Percentiles rank a stretch among this genome's conserved stretches.
Conservation (phyloP, 92 coral and sea anemone species). For the Micromussa lordhowensis region DNA sequence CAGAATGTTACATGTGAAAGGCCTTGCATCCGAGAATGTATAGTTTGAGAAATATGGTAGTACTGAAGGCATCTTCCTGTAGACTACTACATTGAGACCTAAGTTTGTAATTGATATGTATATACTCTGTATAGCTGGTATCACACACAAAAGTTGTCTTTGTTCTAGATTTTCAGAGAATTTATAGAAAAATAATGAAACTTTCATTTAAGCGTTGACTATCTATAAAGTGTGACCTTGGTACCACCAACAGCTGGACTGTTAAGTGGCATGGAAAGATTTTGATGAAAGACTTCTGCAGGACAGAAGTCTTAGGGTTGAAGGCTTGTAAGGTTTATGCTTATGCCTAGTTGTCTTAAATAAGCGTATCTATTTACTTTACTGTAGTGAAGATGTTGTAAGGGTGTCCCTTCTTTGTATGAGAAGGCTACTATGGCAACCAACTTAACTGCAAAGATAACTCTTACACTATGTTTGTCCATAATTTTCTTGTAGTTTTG, state of each 20-base stretch:
- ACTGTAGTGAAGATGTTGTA: background rate
- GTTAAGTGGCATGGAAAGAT: background rate
- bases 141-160: background rate
- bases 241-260: conserved; percentile 33
- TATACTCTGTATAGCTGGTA: conserved; percentile 16
- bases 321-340: background rate
- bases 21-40: background rate
- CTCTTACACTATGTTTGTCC: background rate
- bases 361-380: background rate
- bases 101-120: conserved; percentile 9
- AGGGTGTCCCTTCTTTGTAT: background rate
- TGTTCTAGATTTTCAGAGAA: background rate
- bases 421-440: background rate
- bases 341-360: background rate
- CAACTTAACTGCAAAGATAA: background rate
- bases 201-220: background rate
- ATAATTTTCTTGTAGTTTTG: background rate
- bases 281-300: conserved; percentile 2
- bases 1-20: background rate
- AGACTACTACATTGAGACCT: background rate
- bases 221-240: background rate
- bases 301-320: conserved; percentile 14
- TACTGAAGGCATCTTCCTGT: conserved; percentile 10
- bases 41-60: background rate
- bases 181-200: background rate